Conservation (phyloP, 2,113 vertebrate species). For the Pogonocichla stellata region DNA sequence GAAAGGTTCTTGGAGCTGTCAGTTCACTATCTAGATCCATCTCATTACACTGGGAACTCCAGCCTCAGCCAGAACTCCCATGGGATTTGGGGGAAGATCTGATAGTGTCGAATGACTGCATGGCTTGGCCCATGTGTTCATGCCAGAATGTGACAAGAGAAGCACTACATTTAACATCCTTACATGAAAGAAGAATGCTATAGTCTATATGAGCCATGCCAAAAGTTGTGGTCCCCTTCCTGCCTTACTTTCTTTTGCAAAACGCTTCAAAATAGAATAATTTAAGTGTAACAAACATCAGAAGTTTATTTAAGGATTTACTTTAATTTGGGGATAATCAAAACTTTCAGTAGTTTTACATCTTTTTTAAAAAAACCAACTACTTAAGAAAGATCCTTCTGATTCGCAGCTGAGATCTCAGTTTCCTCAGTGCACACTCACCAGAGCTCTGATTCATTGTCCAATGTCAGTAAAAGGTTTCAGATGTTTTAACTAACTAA, state of each 20-base stretch:
- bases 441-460: constrained; percentile 28
- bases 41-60: neutral
- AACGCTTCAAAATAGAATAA: neutral
- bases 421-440: neutral
- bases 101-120: neutral
- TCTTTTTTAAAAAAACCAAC: neutral
- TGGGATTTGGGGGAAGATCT: neutral
- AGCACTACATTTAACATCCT: neutral
- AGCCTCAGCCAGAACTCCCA: neutral
- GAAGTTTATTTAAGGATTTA: neutral
- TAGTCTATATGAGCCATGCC: neutral
- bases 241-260: neutral
- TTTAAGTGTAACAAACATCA: neutral
- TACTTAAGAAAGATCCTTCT: neutral
- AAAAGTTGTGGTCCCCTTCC: neutral
- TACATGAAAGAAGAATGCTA: neutral
- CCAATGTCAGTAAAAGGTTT: constrained; percentile 27
- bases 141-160: neutral
- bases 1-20: neutral
- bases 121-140: neutral
- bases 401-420: neutral
- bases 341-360: neutral
- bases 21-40: neutral
- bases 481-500: constrained; percentile 33
- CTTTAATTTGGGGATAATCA: neutral